Conservation (phyloP, 2,113 vertebrate genomes). For the Nansenia antarctica region DNA sequence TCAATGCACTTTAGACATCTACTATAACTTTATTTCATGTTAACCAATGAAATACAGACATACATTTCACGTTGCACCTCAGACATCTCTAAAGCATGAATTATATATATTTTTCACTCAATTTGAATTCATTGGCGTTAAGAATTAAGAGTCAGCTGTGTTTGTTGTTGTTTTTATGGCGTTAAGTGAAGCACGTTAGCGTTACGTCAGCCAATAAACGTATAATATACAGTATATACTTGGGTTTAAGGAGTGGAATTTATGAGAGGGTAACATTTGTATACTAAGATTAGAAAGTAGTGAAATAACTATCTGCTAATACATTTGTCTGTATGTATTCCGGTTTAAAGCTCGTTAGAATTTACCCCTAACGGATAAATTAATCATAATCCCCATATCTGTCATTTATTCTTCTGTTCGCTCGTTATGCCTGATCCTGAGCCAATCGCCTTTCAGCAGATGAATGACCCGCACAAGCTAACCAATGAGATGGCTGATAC, state of each 20-base stretch:
- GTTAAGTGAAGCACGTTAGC: background rate
- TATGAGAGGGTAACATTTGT: background rate
- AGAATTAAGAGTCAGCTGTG: background rate
- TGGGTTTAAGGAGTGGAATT: background rate
- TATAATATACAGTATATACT: background rate
- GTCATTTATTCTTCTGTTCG: background rate
- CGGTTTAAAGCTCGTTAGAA: background rate
- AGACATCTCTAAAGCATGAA: background rate
- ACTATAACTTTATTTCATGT: background rate
- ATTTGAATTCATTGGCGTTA: too few relatives aligned
- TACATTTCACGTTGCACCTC: background rate
- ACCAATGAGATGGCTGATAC: slow-evolving; percentile 13
- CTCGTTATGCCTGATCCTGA: background rate
- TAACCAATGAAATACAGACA: too few relatives aligned
- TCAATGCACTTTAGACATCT: background rate
- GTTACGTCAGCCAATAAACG: background rate
- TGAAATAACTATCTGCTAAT: background rate
- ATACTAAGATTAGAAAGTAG: background rate
- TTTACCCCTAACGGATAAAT: too few relatives aligned
- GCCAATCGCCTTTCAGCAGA: background rate
- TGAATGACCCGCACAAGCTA: slow-evolving; percentile 4
- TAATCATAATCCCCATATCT: too few relatives aligned
- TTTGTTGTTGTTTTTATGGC: background rate
- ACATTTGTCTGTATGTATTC: background rate
- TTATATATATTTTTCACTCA: background rate